A percentile compares a stretch with the other conserved stretches of the same genome.
phyloP scores from a whole-genome alignment of 2,888 invertebrate species.

The Ophion ventricosus region DNA sequence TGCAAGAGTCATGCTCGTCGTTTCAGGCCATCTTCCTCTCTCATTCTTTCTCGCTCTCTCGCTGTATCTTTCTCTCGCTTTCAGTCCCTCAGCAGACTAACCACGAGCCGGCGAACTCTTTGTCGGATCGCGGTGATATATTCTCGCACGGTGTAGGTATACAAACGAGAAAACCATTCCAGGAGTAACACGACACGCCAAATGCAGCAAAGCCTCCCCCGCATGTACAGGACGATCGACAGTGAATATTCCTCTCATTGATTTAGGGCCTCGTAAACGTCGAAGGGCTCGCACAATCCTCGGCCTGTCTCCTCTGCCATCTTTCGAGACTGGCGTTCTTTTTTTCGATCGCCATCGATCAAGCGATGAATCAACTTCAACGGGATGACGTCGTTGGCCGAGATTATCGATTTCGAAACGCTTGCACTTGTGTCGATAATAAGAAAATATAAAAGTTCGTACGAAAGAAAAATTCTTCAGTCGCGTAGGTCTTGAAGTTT shows the following conservation, averaged over 20 bases:
- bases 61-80: constrained; percentile 61
- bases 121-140: constrained; percentile 60
- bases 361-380: constrained; percentile 45
- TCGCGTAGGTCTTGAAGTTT: constrained; percentile 43
- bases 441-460: constrained; percentile 4
- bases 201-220: constrained; percentile 37
- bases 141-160: constrained; percentile 42
- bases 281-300: constrained; percentile 17
- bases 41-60: constrained; percentile 75
- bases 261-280: constrained; percentile 58
- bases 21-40: constrained; percentile 69
- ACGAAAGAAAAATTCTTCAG: background rate
- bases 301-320: constrained; percentile 30
- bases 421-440: background rate
- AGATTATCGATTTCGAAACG: background rate
- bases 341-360: constrained; percentile 43
- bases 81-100: constrained; percentile 5
- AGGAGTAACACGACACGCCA: constrained; percentile 59
- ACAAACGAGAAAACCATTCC: constrained; percentile 57
- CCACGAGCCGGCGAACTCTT: constrained; percentile 59
- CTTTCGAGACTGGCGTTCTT: background rate
- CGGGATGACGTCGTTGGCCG: background rate
- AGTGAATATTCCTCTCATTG: constrained; percentile 52
- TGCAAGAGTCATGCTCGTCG: constrained; percentile 72
- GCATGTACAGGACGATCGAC: constrained; percentile 33